A percentile compares a stretch with the other conserved stretches of the same genome.
Conservation (phyloP, 2,888 invertebrate species). For the Trichopoda pennipes region DNA sequence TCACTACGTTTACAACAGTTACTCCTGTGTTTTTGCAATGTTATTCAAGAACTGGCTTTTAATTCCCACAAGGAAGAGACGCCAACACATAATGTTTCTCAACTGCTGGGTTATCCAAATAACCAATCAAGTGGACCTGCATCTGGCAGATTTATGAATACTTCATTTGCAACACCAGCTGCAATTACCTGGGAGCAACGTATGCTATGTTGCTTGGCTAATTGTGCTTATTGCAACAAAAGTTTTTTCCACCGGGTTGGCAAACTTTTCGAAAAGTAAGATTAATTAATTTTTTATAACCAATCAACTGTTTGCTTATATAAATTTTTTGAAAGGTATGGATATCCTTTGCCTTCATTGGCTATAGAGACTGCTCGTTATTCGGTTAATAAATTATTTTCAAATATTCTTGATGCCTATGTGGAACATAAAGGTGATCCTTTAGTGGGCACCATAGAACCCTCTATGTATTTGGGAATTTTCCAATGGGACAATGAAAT, state of each 20-base stretch:
- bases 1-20: constrained; percentile 83
- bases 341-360: constrained; percentile 88
- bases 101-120: constrained; percentile 85
- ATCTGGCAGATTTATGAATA: constrained; percentile 72
- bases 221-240: constrained; percentile 91
- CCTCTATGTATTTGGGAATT: constrained; percentile 95
- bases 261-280: constrained; percentile 83
- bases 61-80: constrained; percentile 85
- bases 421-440: constrained; percentile 96
- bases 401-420: constrained; percentile 87
- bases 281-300: background rate
- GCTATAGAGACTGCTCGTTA: constrained; percentile 87
- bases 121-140: constrained; percentile 74
- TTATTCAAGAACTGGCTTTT: constrained; percentile 88
- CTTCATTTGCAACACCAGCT: constrained; percentile 65
- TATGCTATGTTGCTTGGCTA: constrained; percentile 92
- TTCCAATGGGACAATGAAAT: constrained; percentile 92
- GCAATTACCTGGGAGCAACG: constrained; percentile 88
- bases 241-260: constrained; percentile 88
- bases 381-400: constrained; percentile 82
- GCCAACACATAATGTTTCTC: constrained; percentile 83
- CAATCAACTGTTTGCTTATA: background rate
- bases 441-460: constrained; percentile 96
- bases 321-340: constrained; percentile 81
- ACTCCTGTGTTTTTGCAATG: constrained; percentile 84